phyloP scores from a whole-genome alignment of 37 sponge, comb jelly and placozoan genomes.

The Diacarnus erythraeanus region DNA sequence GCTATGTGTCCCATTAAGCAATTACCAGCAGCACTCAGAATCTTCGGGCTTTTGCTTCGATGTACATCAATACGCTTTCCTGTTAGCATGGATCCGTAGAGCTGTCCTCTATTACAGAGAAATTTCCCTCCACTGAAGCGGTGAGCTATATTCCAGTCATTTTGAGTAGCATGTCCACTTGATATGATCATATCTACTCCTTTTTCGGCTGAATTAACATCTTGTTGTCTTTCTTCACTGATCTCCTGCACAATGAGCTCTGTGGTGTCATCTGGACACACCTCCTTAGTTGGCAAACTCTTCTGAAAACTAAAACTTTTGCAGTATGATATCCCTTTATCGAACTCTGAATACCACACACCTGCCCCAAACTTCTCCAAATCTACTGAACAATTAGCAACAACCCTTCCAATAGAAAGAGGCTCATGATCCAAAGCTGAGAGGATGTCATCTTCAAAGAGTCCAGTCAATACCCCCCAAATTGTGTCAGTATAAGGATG shows the following conservation, averaged over 20 bases:
- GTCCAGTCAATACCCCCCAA: constrained; percentile 75
- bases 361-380: constrained; percentile 61
- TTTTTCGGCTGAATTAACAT: background rate
- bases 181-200: constrained; percentile 71
- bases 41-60: constrained; percentile 34
- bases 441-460: constrained; percentile 44
- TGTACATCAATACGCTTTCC: background rate
- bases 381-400: constrained; percentile 34
- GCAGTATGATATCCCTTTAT: constrained; percentile 22
- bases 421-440: constrained; percentile 47
- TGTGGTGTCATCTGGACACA: constrained; percentile 53
- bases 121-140: constrained; percentile 44
- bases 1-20: constrained; percentile 56
- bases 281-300: background rate
- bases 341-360: constrained; percentile 54
- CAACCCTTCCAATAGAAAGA: constrained; percentile 36
- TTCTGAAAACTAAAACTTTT: background rate
- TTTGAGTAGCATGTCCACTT: constrained; percentile 72
- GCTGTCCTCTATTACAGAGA: constrained; percentile 26
- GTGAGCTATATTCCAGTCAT: constrained; percentile 55
- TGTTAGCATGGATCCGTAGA: constrained; percentile 16
- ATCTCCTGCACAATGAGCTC: constrained; percentile 33
- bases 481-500: constrained; percentile 63
- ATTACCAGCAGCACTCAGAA: constrained; percentile 70
- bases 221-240: constrained; percentile 1